Percentiles rank a stretch among this genome's conserved stretches.
phyloP scores from a whole-genome alignment of 2,113 vertebrate genomes.

The Dicerorhinus sumatrensis region DNA sequence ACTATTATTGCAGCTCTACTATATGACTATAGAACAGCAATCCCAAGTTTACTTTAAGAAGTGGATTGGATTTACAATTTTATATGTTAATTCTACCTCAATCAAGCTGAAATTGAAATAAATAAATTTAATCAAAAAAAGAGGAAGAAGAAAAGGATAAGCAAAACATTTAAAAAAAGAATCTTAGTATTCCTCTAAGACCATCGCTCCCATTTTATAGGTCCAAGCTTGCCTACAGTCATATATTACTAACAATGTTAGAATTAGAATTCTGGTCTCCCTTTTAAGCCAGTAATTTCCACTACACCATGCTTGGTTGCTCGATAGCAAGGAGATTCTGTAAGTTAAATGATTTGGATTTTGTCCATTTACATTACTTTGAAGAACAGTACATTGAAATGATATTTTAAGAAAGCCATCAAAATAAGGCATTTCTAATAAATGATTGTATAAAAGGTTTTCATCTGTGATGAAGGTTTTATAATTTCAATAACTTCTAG shows the following conservation, averaged over 20 bases:
- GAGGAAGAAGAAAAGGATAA: not conserved
- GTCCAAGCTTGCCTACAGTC: not conserved
- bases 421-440: conserved; percentile 11
- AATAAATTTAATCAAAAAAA: not conserved
- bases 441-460: not conserved
- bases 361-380: conserved; percentile 6
- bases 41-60: conserved; percentile 28
- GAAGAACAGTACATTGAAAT: not conserved
- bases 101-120: not conserved
- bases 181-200: not conserved
- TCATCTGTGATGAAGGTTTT: not conserved
- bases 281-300: not conserved
- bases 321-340: not conserved
- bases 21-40: not conserved
- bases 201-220: not conserved
- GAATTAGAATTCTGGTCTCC: not conserved
- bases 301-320: not conserved
- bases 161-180: not conserved
- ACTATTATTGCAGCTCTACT: not conserved
- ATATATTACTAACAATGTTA: not conserved
- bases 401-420: conserved; percentile 39
- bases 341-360: conserved; percentile 14
- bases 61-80: conserved; percentile 1
- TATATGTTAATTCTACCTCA: not conserved
- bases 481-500: not conserved